Base-by-base conservation (phyloP, 2,888 invertebrate genomes). In the Heliothis peltigera region DNA sequence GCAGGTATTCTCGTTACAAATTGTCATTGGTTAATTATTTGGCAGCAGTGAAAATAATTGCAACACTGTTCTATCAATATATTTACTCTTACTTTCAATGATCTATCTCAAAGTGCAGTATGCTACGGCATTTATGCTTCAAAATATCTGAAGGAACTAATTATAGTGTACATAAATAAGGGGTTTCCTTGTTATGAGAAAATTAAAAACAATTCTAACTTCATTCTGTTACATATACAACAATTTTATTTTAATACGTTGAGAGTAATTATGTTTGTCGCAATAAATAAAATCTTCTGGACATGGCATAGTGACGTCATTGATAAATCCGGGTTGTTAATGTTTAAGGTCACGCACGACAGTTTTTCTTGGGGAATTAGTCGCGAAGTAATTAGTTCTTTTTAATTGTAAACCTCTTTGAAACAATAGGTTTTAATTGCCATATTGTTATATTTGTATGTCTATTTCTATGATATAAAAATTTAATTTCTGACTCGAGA, bases 241-340 rank as follows among this genome's bases (percentile, higher is more conserved):
- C 52, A 39, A 52, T 46, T n/a, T 54, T n/a, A n/a, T n/a, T n/a
- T 18, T 60, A 19, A 10, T 44, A 55, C 18, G 28, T 15, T 21
- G 1, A 22, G 4, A 57, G 18, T 49, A 58, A 60, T 73, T 63
- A 63, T 56, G 42, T 48, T 53, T 64, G 55, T 64, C 64, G 69
- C 43, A 59, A 7, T 61, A 22, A 59, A 7, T 61, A 22, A 49
- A 64, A 53, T 65, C 2, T n/a, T 42, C 46, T 28, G 32, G 44
- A 39, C 57, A 59, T 46, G 57, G 60, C 21, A 71, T 18, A 60
- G 47, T 63, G 75, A 69, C 75, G 71, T 79, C 71, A 75, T 52
- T 15, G 55, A 51, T 70, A 60, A 63, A 64, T 77, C 78, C 78
- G 71, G 65, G 46, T 64, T 44, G 51, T 28, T 43, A 62, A 57